These are phyloP conservation scores for Caenorhabditis sp. DNA, from an alignment of 2,888 invertebrate species.

Conservation along the genomic window DNA sequence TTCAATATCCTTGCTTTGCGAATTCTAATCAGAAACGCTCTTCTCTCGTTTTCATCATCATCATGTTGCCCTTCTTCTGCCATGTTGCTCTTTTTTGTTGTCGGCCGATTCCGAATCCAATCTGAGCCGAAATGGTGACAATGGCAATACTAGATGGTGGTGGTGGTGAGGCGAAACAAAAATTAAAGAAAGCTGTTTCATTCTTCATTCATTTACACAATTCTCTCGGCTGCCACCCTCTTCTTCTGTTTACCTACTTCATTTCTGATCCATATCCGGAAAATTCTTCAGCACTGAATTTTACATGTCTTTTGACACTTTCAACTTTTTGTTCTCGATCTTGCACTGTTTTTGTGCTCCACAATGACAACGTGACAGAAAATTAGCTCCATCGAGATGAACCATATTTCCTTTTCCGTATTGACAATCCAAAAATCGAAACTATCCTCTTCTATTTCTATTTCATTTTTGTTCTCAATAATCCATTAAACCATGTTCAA, in stretches of 20 bases:
- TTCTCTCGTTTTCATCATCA: constrained; percentile 28
- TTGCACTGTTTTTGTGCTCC: not conserved
- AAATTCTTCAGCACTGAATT: not conserved
- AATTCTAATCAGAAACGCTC: constrained; percentile 35
- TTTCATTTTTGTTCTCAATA: too few species aligned
- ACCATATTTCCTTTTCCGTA: not conserved
- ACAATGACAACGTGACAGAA: not conserved
- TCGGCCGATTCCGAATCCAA: not conserved
- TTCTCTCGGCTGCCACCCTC: constrained; percentile 3
- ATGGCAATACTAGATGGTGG: too few species aligned
- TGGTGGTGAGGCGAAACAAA: constrained; percentile 17
- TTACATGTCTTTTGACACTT: not conserved
- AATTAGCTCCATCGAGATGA: constrained; percentile 14
- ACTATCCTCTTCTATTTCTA: too few species aligned
- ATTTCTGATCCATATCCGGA: constrained; percentile 10
- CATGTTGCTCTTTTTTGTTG: constrained; percentile 22
- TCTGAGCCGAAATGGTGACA: constrained; percentile 5
- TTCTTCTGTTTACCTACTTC: constrained; percentile 41
- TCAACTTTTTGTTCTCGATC: not conserved
- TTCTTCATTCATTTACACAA: constrained; percentile 56
- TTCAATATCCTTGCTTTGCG: constrained; percentile 28
- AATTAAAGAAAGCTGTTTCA: constrained; percentile 53
- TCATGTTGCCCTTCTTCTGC: constrained; percentile 6
- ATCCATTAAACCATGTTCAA: too few species aligned
- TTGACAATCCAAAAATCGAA: too few species aligned